phyloP scores from a whole-genome alignment of 1,140 invertebrate species.

The Yoshiicerus persimilis region DNA sequence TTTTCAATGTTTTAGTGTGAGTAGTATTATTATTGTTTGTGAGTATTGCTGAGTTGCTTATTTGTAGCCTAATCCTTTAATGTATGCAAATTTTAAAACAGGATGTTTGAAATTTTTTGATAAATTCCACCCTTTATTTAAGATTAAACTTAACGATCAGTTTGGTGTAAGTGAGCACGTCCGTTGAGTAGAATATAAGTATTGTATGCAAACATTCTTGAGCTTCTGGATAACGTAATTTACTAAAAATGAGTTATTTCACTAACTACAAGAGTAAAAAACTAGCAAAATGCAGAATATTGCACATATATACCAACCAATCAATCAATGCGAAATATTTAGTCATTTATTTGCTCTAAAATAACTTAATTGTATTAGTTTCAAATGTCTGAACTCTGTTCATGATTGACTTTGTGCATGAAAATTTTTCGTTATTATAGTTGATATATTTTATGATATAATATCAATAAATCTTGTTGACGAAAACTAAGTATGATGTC shows the following conservation, averaged over 20 bases:
- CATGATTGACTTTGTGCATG: background rate
- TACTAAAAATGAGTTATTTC: background rate
- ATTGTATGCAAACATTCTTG: background rate
- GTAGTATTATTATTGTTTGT: background rate
- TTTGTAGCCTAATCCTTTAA: background rate
- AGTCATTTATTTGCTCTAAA: background rate
- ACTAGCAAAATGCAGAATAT: background rate
- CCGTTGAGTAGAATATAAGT: background rate
- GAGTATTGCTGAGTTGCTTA: background rate
- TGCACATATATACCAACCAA: background rate
- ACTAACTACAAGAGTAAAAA: background rate
- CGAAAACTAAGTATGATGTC: background rate
- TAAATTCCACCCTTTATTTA: background rate
- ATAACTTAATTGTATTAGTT: background rate
- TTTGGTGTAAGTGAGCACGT: background rate
- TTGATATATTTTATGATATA: slow-evolving; percentile 17
- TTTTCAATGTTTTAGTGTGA: background rate
- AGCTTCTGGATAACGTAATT: background rate
- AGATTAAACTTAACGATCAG: background rate
- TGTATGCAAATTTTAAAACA: background rate
- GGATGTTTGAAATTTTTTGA: background rate
- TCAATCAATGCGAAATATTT: slow-evolving; percentile 1
- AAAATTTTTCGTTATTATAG: background rate
- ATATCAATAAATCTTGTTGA: slow-evolving; percentile 10
- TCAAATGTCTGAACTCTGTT: background rate